Evolutionary conservation across 2,888 invertebrate species (phyloP).

Genomic region (Drosophila leonis): DNA sequence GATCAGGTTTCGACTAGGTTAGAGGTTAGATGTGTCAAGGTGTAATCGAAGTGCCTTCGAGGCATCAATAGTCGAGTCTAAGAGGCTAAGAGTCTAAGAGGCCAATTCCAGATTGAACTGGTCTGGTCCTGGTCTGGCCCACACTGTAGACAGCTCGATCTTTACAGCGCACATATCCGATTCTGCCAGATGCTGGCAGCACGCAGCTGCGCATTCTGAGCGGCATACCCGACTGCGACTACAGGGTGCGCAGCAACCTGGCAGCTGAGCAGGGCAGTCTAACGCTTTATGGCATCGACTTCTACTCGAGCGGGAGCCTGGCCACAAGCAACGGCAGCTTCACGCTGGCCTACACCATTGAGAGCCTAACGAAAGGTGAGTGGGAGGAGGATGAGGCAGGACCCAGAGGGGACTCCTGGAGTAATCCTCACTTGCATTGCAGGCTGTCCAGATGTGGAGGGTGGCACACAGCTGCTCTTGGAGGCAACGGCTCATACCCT

Average conservation of each 20-base stretch:
- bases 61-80: background rate
- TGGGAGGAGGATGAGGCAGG: background rate
- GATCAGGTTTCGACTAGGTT: too few species aligned
- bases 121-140: background rate
- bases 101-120: background rate
- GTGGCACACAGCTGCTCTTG: slow-evolving; percentile 50
- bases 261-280: slow-evolving; percentile 46
- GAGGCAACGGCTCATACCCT: slow-evolving; percentile 71
- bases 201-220: slow-evolving; percentile 91
- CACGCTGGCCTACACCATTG: slow-evolving; percentile 50
- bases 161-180: slow-evolving; percentile 88
- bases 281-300: slow-evolving; percentile 62
- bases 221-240: slow-evolving; percentile 86
- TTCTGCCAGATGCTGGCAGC: slow-evolving; percentile 87
- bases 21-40: background rate
- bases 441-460: slow-evolving; percentile 66
- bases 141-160: slow-evolving; percentile 2
- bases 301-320: slow-evolving; percentile 68
- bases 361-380: slow-evolving; percentile 59
- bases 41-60: background rate
- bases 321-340: slow-evolving; percentile 52
- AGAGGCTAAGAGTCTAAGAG: background rate
- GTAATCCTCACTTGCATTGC: background rate
- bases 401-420: background rate
- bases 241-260: slow-evolving; percentile 70